These are phyloP conservation scores for Tethya wilhelma DNA, from an alignment of 37 sponge, comb jelly and placozoan species.

Conservation along the genomic window DNA sequence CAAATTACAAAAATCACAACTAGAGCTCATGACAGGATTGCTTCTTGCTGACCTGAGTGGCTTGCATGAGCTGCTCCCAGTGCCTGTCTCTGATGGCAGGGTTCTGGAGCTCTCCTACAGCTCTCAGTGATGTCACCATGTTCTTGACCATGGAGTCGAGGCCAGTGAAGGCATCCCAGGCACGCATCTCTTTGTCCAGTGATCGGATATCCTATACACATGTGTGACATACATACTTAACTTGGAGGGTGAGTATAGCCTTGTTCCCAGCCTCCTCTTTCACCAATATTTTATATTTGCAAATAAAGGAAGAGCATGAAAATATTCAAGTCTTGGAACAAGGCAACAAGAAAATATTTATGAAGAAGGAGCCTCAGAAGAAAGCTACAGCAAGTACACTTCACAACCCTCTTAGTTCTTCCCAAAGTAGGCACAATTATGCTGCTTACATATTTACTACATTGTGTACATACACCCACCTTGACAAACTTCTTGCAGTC, in stretches of 20 bases:
- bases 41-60: slow-evolving; percentile 81
- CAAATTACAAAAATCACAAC: too few relatives aligned
- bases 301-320: too few relatives aligned
- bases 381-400: too few relatives aligned
- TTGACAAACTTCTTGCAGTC: slow-evolving; percentile 98
- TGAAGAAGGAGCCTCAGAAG: too few relatives aligned
- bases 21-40: background rate
- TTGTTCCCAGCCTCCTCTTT: too few relatives aligned
- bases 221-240: background rate
- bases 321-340: too few relatives aligned
- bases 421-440: too few relatives aligned
- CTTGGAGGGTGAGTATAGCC: background rate
- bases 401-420: too few relatives aligned
- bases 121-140: slow-evolving; percentile 98
- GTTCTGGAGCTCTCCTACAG: slow-evolving; percentile 98
- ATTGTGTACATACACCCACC: too few relatives aligned
- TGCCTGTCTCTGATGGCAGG: slow-evolving; percentile 97
- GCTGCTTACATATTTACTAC: too few relatives aligned
- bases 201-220: slow-evolving; percentile 82
- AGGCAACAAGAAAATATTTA: too few relatives aligned
- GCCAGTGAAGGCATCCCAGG: slow-evolving; percentile 97
- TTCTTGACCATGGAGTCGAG: slow-evolving; percentile 96
- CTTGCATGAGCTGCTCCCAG: slow-evolving; percentile 99
- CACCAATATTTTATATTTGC: too few relatives aligned
- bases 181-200: slow-evolving; percentile 97